These are phyloP conservation scores for Apomyelois bistriatella DNA, from an alignment of 2,888 invertebrate species.

Conservation along the genomic window DNA sequence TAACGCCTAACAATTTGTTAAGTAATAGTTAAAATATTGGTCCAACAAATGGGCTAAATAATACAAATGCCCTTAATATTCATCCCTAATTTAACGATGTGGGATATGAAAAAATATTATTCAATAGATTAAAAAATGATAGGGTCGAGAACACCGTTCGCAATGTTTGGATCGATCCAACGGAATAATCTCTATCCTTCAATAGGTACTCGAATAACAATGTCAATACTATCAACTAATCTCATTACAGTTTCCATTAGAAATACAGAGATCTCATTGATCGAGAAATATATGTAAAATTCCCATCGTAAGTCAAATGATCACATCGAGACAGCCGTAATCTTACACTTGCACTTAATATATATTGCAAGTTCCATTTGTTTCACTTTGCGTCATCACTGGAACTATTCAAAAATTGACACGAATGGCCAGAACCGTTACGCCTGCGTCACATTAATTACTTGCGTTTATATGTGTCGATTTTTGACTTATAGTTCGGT, in stretches of 20 bases:
- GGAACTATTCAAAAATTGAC: constrained; percentile 67
- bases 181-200: constrained; percentile 73
- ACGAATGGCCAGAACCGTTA: constrained; percentile 50
- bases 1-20: constrained; percentile 80
- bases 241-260: constrained; percentile 76
- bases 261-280: constrained; percentile 68
- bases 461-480: constrained; percentile 54
- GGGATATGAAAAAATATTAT: constrained; percentile 80
- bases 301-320: constrained; percentile 57
- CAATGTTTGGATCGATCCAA: constrained; percentile 63
- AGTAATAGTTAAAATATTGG: constrained; percentile 81
- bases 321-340: constrained; percentile 72
- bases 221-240: constrained; percentile 79
- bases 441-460: constrained; percentile 36
- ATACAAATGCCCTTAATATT: constrained; percentile 80
- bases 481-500: constrained; percentile 65
- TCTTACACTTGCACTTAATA: constrained; percentile 62
- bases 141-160: constrained; percentile 73
- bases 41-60: constrained; percentile 81
- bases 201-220: constrained; percentile 78
- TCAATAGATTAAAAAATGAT: constrained; percentile 79
- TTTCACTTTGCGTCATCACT: constrained; percentile 50
- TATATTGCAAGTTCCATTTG: constrained; percentile 45
- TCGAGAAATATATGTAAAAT: constrained; percentile 56
- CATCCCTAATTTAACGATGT: constrained; percentile 79